Evolutionary conservation across 1,140 invertebrate genomes (phyloP).

Genomic region (Saccostrea glomerata): DNA sequence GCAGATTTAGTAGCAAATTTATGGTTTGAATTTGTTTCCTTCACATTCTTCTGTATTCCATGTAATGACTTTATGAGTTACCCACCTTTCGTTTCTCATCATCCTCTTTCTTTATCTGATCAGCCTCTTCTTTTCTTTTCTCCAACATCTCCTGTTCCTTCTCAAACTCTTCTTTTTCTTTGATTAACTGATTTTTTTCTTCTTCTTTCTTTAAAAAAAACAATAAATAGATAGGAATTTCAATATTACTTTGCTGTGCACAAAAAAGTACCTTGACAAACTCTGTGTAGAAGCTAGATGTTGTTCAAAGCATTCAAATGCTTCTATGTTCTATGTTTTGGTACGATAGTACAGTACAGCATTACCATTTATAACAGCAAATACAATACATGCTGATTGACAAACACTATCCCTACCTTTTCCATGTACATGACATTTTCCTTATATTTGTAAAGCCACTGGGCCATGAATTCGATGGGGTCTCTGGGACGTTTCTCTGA

Average conservation of each 20-base stretch:
- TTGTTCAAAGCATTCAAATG: no score
- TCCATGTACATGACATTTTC: constrained; percentile 68
- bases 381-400: neutral
- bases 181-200: constrained; percentile 64
- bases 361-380: no score
- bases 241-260: neutral
- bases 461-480: constrained; percentile 77
- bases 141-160: constrained; percentile 66
- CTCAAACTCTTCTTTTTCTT: constrained; percentile 66
- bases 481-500: constrained; percentile 75
- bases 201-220: constrained; percentile 64
- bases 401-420: constrained; percentile 57
- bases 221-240: neutral
- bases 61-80: neutral
- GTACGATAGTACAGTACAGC: no score
- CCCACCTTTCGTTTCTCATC: constrained; percentile 67
- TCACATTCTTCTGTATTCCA: no score
- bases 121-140: constrained; percentile 67
- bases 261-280: no score
- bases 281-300: no score
- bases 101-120: constrained; percentile 69
- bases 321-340: no score
- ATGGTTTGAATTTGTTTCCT: no score
- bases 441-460: constrained; percentile 75
- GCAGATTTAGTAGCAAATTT: no score